Evolutionary conservation across 2,797 vertebrate species (phyloP).

Genomic region (Ispidina lecontei): DNA sequence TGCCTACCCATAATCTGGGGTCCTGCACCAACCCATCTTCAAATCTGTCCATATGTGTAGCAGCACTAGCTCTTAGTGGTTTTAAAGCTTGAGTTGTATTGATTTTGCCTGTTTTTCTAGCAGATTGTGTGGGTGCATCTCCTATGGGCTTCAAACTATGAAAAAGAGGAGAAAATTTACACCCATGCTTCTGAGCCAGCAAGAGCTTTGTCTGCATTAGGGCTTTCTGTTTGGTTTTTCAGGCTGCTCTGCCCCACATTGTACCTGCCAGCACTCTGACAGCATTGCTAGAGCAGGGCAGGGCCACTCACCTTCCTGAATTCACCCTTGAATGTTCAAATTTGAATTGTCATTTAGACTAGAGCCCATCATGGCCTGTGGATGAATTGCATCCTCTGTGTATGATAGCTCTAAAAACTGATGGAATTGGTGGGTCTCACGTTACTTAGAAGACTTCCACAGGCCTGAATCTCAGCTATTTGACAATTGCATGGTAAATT

Average conservation of each 20-base stretch:
- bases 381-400: rapidly evolving
- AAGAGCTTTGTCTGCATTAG: neutral
- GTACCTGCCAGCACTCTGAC: rapidly evolving
- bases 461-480: neutral
- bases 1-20: rapidly evolving
- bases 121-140: neutral
- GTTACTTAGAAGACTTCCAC: neutral
- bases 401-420: neutral
- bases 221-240: neutral
- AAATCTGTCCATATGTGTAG: rapidly evolving
- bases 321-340: neutral
- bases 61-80: neutral
- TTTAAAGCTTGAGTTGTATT: neutral
- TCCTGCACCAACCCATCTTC: neutral
- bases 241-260: neutral
- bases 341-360: neutral
- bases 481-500: neutral
- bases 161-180: neutral
- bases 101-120: neutral
- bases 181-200: rapidly evolving
- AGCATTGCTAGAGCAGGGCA: neutral
- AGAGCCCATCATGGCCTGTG: neutral
- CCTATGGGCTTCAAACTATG: neutral
- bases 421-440: neutral
- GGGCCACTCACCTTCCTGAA: neutral